These are phyloP conservation scores for Scaptomyza cyrtandrae DNA, from an alignment of 2,888 invertebrate species.

Conservation along the genomic window DNA sequence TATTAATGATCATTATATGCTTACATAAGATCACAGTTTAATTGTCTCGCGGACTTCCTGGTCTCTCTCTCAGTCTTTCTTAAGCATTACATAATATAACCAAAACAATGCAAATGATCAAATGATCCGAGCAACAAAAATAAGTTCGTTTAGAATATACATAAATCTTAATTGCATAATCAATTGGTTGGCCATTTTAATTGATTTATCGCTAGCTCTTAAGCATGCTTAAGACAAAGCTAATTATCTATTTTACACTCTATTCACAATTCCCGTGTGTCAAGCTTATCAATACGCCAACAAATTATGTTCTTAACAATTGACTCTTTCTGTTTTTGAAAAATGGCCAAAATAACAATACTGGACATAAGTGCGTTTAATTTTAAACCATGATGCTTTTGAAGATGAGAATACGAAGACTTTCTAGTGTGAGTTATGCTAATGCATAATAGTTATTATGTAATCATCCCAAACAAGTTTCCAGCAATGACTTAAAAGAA, in stretches of 20 bases:
- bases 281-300: slow-evolving; percentile 34
- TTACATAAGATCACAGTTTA: slow-evolving; percentile 35
- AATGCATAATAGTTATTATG: slow-evolving; percentile 38
- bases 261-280: slow-evolving; percentile 36
- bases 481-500: neutral
- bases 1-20: slow-evolving; percentile 48
- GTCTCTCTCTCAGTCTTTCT: slow-evolving; percentile 8
- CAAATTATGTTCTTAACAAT: slow-evolving; percentile 15
- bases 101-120: slow-evolving; percentile 15
- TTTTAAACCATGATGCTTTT: slow-evolving; percentile 64
- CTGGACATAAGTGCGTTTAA: slow-evolving; percentile 52
- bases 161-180: slow-evolving; percentile 39
- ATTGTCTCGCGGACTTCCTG: slow-evolving; percentile 47
- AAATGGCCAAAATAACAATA: slow-evolving; percentile 1
- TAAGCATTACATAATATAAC: slow-evolving; percentile 39
- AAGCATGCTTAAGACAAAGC: slow-evolving; percentile 8
- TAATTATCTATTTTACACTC: slow-evolving; percentile 21
- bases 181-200: slow-evolving; percentile 27
- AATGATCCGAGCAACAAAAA: slow-evolving; percentile 4
- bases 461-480: slow-evolving; percentile 49
- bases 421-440: slow-evolving; percentile 61
- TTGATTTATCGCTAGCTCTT: slow-evolving; percentile 40
- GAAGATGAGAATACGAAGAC: slow-evolving; percentile 44
- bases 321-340: slow-evolving; percentile 16
- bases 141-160: neutral